phyloP scores from a whole-genome alignment of 1,140 invertebrate genomes.

The Drosophila miranda region DNA sequence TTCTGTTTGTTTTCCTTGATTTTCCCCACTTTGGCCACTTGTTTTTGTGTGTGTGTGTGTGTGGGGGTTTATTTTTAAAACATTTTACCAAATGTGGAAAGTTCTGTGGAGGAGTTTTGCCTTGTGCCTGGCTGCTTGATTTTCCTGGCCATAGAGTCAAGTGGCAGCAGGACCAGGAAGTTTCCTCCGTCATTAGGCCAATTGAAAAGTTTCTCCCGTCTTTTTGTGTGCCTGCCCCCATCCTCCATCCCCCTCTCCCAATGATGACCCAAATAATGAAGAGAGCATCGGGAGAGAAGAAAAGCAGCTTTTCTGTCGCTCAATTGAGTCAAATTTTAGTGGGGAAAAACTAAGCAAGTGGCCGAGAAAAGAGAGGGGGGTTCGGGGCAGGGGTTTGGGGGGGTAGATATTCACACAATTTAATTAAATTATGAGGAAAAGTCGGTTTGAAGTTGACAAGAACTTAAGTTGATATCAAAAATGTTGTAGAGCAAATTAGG shows the following conservation, averaged over 20 bases:
- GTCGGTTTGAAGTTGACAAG: conserved; percentile 28
- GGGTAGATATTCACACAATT: conserved; percentile 55
- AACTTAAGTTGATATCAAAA: conserved; percentile 5
- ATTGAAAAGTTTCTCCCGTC: conserved; percentile 39
- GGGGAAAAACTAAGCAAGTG: conserved; percentile 10
- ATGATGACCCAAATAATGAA: conserved; percentile 56
- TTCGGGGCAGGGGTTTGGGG: neutral
- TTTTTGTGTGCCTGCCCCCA: conserved; percentile 14
- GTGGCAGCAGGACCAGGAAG: conserved; percentile 32
- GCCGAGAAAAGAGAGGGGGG: neutral
- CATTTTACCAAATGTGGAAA: conserved; percentile 63
- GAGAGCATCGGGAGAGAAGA: conserved; percentile 3
- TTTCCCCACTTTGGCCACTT: conserved; percentile 38
- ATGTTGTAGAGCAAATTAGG: conserved; percentile 10
- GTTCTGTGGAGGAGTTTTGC: conserved; percentile 24
- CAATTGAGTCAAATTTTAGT: conserved; percentile 37
- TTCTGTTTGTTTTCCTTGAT: conserved; percentile 42
- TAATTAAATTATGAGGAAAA: conserved; percentile 63
- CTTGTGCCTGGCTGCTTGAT: conserved; percentile 18
- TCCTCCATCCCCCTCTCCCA: neutral
- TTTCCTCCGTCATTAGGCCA: conserved; percentile 53
- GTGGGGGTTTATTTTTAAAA: conserved; percentile 60
- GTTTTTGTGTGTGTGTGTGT: conserved; percentile 32
- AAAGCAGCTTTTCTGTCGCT: conserved; percentile 28
- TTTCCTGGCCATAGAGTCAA: conserved; percentile 49